A percentile compares a stretch with the other conserved stretches of the same genome.
These are phyloP conservation scores for Molanna angustata DNA, from an alignment of 2,888 invertebrate genomes.

Conservation along the genomic window DNA sequence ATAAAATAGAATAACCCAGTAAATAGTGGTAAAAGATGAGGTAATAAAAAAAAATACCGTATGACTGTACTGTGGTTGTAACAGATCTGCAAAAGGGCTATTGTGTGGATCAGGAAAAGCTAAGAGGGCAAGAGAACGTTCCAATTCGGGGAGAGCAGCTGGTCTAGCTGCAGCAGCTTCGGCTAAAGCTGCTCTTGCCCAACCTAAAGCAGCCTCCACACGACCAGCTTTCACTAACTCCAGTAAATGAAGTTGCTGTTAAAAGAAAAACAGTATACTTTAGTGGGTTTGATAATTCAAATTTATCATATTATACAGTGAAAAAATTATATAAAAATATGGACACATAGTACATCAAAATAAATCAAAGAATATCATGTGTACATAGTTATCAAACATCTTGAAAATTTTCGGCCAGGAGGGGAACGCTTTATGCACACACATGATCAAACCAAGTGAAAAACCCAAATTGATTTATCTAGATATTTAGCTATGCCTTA, in stretches of 20 bases:
- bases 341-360: neutral
- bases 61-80: slow-evolving; percentile 91
- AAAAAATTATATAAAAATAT: neutral
- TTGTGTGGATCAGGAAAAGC: slow-evolving; percentile 96
- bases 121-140: slow-evolving; percentile 88
- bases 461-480: no score
- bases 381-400: no score
- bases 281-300: no score
- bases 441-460: no score
- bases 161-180: slow-evolving; percentile 86
- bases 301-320: no score
- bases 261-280: no score
- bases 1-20: no score
- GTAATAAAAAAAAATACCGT: no score
- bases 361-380: neutral
- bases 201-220: slow-evolving; percentile 84
- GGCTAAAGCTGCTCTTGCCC: slow-evolving; percentile 86
- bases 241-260: slow-evolving; percentile 87
- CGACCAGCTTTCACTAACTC: slow-evolving; percentile 82
- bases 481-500: no score
- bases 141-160: slow-evolving; percentile 72
- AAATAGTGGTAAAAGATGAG: no score
- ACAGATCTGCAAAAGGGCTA: slow-evolving; percentile 92
- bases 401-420: no score
- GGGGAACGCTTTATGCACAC: no score